Evolutionary conservation across 2,797 vertebrate genomes (phyloP), one percentile per base, ranked within the genome.

Genomic region (Tragopan temminckii): DNA sequence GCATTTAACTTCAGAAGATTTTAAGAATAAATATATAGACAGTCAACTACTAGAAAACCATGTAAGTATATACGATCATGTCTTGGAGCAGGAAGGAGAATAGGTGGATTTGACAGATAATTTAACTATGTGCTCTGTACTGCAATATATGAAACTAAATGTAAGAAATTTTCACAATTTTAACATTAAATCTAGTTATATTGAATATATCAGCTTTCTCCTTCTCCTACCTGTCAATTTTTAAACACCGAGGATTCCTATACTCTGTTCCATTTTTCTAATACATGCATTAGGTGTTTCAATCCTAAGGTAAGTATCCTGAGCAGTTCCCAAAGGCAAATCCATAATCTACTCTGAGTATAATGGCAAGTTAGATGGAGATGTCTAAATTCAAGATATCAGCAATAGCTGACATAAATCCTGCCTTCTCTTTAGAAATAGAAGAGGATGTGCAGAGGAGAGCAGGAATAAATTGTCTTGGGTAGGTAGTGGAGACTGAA

Each of bases 91-190:
- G 8, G 63, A 50, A 72, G 59, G 15, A 46, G 3, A 9, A 38
- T 7, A 21, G 16, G 11, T 11, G 21, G 2, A 43, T 6, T 8
- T 74, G 42, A 11, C 2, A 12, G 5, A 1, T 62, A 33, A 2
- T 62, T 71, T 29, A 40, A 8, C 16, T 13, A 14, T 16, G 36
- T 50, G 5, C 13, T 69, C 17, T 55, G 31, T 5, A 25, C 35
- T 7, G 3, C 25, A 74, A 6, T 3, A 19, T 6, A n/a, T 68
- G 14, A 53, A 79, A 46, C 2, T 4, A 53, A 80, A 69, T 7
- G 25, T 0, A 55, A 53, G 27, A 75, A 55, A 36, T 21, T 14
- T 69, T 33, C 35, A 35, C 35, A 80, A 55, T 10, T 9, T 4
- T 8, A 33, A 4, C 2, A 10, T 53, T 58, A 38, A 66, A 20